Evolutionary conservation across 2,113 vertebrate species (phyloP).

Genomic region (Crocuta crocuta): DNA sequence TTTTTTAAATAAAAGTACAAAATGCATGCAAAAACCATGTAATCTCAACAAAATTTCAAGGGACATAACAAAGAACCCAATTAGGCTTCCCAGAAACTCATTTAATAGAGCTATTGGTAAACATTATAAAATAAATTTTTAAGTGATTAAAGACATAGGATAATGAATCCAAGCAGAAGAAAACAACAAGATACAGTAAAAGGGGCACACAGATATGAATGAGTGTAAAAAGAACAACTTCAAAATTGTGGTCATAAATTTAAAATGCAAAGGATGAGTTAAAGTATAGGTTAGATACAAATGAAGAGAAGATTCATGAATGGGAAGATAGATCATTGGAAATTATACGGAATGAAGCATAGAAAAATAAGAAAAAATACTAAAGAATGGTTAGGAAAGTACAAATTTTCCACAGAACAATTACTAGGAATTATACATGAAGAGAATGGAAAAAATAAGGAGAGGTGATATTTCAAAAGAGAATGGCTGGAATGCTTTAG

Average conservation of each 20-base stretch:
- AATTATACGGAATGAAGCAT: neutral
- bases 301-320: slow-evolving; percentile 6
- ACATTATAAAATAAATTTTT: neutral
- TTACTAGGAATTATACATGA: neutral
- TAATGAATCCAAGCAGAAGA: neutral
- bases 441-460: neutral
- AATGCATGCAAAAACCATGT: neutral
- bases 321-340: neutral
- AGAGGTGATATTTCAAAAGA: neutral
- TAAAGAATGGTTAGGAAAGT: neutral
- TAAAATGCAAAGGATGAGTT: neutral
- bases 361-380: neutral
- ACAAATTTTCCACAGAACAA: neutral
- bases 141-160: neutral
- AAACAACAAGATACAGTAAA: neutral
- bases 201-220: neutral
- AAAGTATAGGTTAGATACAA: neutral
- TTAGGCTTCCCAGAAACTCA: neutral
- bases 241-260: neutral
- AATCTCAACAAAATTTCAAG: neutral
- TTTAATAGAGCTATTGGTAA: neutral
- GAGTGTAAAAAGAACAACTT: neutral
- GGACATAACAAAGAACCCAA: neutral
- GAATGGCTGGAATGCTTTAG: neutral
- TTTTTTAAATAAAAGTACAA: neutral